These are phyloP conservation scores for Lacerta bilineata DNA, from an alignment of 2,797 vertebrate species.

Conservation along the genomic window DNA sequence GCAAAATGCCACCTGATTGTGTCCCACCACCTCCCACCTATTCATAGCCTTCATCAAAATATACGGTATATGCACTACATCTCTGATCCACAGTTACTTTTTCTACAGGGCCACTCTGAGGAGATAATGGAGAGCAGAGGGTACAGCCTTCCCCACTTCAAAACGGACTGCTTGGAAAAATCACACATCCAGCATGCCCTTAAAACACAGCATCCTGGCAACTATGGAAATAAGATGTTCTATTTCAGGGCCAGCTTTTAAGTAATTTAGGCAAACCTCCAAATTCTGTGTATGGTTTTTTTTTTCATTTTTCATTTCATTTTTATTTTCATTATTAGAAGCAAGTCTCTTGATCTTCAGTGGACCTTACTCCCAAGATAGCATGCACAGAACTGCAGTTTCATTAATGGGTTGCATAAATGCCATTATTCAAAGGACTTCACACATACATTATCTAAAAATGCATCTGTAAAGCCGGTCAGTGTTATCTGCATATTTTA, in stretches of 20 bases:
- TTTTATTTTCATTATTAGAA: no score
- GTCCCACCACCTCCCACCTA: slow-evolving; percentile 45
- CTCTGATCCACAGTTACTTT: not conserved
- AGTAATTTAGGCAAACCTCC: slow-evolving; percentile 55
- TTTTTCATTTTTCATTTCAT: no score
- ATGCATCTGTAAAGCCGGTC: not conserved
- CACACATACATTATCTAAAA: not conserved
- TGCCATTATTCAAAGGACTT: not conserved
- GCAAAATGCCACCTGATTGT: slow-evolving; percentile 63
- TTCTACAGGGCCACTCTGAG: not conserved
- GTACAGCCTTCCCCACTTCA: no score
- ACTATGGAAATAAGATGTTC: not conserved
- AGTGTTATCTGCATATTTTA: not conserved
- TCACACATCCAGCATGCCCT: no score
- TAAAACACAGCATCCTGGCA: not conserved
- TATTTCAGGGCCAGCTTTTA: slow-evolving; percentile 35
- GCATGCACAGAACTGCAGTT: not conserved
- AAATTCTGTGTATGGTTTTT: not conserved
- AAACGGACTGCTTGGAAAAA: not conserved
- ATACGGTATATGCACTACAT: slow-evolving; percentile 38
- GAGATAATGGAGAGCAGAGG: not conserved
- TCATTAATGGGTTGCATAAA: not conserved
- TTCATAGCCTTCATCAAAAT: slow-evolving; percentile 54
- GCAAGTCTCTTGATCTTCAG: not conserved
- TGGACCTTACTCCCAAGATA: not conserved